Evolutionary conservation across 2,797 vertebrate species (phyloP).

Genomic region (Galago senegalensis): DNA sequence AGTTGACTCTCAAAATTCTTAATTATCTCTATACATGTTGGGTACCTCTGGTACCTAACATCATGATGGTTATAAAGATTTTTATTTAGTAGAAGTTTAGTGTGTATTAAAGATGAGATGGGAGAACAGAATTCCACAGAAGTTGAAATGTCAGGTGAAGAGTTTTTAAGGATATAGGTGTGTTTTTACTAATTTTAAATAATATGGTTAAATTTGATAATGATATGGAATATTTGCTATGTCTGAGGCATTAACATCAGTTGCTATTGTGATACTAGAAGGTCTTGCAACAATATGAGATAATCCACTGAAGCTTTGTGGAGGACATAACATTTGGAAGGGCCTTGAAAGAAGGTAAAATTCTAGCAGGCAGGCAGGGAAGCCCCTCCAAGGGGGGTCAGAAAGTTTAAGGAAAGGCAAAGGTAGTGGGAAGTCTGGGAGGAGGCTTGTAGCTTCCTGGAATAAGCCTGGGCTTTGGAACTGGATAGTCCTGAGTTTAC

Average conservation of each 20-base stretch:
- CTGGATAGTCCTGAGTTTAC: not conserved
- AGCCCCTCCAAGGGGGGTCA: rapidly evolving
- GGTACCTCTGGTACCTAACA: not conserved
- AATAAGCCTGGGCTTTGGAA: not conserved
- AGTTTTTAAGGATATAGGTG: not conserved
- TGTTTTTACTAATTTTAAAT: constrained; percentile 1
- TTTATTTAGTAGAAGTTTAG: not conserved
- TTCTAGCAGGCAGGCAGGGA: not conserved
- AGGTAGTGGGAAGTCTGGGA: rapidly evolving
- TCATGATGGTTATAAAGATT: not conserved
- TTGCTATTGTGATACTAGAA: not conserved
- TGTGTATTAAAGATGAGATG: not conserved
- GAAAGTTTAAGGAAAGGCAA: not conserved
- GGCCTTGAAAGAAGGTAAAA: not conserved
- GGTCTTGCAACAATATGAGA: not conserved
- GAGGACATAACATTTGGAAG: not conserved
- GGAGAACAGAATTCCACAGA: not conserved
- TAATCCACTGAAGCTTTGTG: not conserved
- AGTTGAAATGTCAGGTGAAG: not conserved
- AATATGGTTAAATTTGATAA: not conserved
- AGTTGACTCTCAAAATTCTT: constrained; percentile 5
- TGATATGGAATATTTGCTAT: not conserved
- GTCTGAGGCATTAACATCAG: not conserved
- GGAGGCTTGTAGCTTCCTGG: no score
- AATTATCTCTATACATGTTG: not conserved